phyloP scores from a whole-genome alignment of 2,797 vertebrate species.

The Lithobates pipiens region DNA sequence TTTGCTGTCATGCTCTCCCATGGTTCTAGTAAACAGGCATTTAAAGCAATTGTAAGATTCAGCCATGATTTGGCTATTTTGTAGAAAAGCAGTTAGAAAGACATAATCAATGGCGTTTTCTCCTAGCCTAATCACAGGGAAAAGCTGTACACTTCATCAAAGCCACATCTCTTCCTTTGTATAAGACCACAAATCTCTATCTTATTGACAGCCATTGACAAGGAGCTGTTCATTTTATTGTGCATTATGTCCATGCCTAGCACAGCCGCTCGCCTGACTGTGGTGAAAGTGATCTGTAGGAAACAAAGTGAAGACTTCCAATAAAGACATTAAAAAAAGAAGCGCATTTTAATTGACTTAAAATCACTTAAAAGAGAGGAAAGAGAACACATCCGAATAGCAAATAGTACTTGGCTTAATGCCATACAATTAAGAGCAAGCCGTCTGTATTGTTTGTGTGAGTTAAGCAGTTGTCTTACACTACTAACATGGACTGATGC shows the following conservation, averaged over 20 bases:
- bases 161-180: neutral
- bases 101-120: neutral
- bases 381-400: slow-evolving; percentile 6
- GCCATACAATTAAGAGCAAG: slow-evolving; percentile 55
- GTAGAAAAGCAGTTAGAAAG: neutral
- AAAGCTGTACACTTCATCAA: slow-evolving; percentile 2
- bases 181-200: slow-evolving; percentile 15
- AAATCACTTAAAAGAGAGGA: slow-evolving; percentile 35
- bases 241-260: neutral
- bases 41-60: slow-evolving; percentile 6
- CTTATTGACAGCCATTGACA: slow-evolving; percentile 20
- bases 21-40: neutral
- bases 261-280: neutral
- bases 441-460: slow-evolving; percentile 43
- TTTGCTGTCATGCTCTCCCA: neutral
- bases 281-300: slow-evolving; percentile 31
- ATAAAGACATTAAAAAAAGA: slow-evolving; percentile 35
- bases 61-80: neutral
- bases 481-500: slow-evolving; percentile 48
- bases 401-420: slow-evolving; percentile 31
- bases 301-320: slow-evolving; percentile 22
- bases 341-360: slow-evolving; percentile 44
- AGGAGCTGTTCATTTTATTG: neutral
- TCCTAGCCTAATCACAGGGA: neutral
- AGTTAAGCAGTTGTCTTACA: slow-evolving; percentile 50